Evolutionary conservation across 2,113 vertebrate genomes (phyloP).

Genomic region (Corythaixoides concolor): DNA sequence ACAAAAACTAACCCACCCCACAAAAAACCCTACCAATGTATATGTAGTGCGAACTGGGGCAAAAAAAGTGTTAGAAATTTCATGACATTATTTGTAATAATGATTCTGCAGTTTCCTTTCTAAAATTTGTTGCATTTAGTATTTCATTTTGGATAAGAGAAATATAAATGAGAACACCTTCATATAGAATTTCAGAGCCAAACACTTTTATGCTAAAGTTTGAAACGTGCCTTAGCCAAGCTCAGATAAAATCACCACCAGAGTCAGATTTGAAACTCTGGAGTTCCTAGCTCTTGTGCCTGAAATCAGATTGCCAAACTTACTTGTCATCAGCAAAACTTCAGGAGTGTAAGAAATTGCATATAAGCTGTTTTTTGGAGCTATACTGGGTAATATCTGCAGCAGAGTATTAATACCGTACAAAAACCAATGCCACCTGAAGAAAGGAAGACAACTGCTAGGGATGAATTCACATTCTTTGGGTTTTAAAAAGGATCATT

Average conservation of each 20-base stretch:
- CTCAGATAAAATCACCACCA: not conserved
- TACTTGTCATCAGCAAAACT: not conserved
- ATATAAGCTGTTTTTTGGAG: not conserved
- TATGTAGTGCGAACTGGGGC: not conserved
- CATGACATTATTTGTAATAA: not conserved
- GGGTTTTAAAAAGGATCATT: not conserved
- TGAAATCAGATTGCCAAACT: not conserved
- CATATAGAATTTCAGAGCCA: not conserved
- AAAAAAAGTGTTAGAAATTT: not conserved
- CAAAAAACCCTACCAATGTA: rapidly evolving
- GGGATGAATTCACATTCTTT: not conserved
- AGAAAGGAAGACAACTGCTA: not conserved
- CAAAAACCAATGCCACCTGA: not conserved
- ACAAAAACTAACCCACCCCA: not conserved
- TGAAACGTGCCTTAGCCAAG: not conserved
- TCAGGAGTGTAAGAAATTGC: not conserved
- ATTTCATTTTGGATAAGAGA: not conserved
- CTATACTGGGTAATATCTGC: not conserved
- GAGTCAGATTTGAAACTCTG: not conserved
- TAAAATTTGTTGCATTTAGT: not conserved
- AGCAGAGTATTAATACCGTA: not conserved
- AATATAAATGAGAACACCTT: not conserved
- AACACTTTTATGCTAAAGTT: not conserved
- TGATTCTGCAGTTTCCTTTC: not conserved
- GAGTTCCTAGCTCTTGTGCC: not conserved